Evolutionary conservation across 1,140 invertebrate species (phyloP), one percentile per base, ranked within the genome.

Genomic region (Oscheius sp.): DNA sequence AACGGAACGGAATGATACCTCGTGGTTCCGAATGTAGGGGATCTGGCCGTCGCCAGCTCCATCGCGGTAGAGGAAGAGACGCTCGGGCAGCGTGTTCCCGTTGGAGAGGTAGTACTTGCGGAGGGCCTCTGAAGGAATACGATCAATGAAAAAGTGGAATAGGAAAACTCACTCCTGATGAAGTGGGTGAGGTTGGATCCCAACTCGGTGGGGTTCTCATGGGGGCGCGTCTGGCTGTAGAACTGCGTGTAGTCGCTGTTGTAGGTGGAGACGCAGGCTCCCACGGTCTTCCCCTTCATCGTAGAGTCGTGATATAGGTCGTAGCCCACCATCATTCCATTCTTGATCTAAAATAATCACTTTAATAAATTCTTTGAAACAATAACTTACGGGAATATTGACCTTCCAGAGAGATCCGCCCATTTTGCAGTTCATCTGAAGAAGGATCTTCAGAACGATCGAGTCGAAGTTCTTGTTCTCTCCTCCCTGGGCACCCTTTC

Each of bases 1-100:
- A n/a, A n/a, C n/a, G n/a, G n/a, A n/a, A n/a, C n/a, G n/a, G n/a
- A n/a, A n/a, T n/a, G n/a, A n/a, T n/a, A n/a, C n/a, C n/a, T 74
- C 72, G 23, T 46, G 58, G 45, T 74, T 62, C 42, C 38, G 42
- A 42, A 74, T 67, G 34, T 67, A 68, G 15, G 72, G 72, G 20
- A 74, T 74, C 20, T 74, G 72, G 3, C 72, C 72, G 34, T 74
- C 72, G n/a, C 72, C 72, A 68, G 63, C 64, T n/a, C 72, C 72
- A 46, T 74, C 72, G 45, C 72, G 49, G 58, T 74, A 74, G 52
- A 74, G 55, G 29, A 74, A 36, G 29, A 74, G 26, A 0, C 55
- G 26, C 1, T n/a, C 32, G 3, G 72, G 72, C 18, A 74, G 65
- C 20, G 35, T 59, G 2, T 61, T 42, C 55, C 62, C 62, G 62